These are phyloP conservation scores for Halyomorpha halys DNA, from an alignment of 1,140 invertebrate genomes.

Conservation along the genomic window DNA sequence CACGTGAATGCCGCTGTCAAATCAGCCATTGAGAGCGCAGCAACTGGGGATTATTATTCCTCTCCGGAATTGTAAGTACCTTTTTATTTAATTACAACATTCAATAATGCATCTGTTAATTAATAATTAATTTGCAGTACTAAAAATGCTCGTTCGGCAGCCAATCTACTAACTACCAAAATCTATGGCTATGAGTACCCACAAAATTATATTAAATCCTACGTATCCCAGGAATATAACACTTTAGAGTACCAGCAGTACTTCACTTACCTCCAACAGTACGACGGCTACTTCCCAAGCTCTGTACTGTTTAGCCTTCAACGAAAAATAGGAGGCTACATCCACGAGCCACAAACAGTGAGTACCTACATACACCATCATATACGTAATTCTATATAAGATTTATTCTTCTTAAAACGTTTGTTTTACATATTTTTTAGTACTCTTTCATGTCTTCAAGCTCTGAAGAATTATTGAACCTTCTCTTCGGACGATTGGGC, in stretches of 20 bases:
- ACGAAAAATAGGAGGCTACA: slow-evolving; percentile 38
- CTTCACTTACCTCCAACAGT: slow-evolving; percentile 41
- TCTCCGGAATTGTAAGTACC: slow-evolving; percentile 29
- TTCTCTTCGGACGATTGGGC: slow-evolving; percentile 19
- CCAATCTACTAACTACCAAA: slow-evolving; percentile 42
- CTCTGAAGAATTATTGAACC: slow-evolving; percentile 23
- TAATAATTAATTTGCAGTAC: slow-evolving; percentile 40
- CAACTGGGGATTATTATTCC: slow-evolving; percentile 34
- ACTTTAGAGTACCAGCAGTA: slow-evolving; percentile 34
- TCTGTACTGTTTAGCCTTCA: slow-evolving; percentile 35
- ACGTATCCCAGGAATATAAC: slow-evolving; percentile 37
- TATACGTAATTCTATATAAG: not conserved
- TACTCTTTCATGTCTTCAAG: slow-evolving; percentile 25
- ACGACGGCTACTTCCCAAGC: slow-evolving; percentile 43
- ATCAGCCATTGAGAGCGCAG: slow-evolving; percentile 42
- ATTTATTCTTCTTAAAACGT: not conserved
- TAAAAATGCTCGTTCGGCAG: slow-evolving; percentile 45
- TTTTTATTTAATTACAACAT: no score
- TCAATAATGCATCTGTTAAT: not conserved
- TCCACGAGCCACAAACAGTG: slow-evolving; percentile 31
- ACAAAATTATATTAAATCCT: slow-evolving; percentile 36
- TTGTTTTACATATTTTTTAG: not conserved
- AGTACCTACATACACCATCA: not conserved
- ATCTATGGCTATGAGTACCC: slow-evolving; percentile 48
- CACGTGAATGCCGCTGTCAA: slow-evolving; percentile 51